A percentile compares a stretch with the other conserved stretches of the same genome.
phyloP scores from a whole-genome alignment of 2,888 invertebrate species.

The Congeria kusceri region DNA sequence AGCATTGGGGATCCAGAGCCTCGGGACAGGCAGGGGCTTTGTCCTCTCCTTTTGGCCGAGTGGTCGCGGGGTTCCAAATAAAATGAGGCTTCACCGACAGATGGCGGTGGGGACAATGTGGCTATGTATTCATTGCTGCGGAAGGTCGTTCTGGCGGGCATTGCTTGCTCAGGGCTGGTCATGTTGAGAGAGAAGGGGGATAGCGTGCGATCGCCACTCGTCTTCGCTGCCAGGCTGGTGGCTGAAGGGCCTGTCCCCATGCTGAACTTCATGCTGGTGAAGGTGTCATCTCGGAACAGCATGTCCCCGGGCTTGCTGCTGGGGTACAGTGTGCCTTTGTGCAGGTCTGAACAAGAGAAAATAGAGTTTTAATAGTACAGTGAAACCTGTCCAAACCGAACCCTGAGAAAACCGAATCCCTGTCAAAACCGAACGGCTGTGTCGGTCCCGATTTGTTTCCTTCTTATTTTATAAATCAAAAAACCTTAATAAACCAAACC shows the following conservation, averaged over 20 bases:
- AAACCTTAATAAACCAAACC: too few relatives aligned
- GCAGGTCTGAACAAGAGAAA: constrained; percentile 3
- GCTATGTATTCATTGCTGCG: neutral
- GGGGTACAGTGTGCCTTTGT: constrained; percentile 22
- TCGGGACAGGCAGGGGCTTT: constrained; percentile 4
- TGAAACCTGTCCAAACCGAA: too few relatives aligned
- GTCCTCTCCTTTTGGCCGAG: neutral
- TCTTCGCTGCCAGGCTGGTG: neutral
- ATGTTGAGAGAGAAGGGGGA: constrained; percentile 21
- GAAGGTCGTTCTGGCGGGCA: neutral
- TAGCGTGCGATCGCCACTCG: constrained; percentile 24
- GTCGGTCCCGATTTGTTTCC: too few relatives aligned
- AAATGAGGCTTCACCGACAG: neutral
- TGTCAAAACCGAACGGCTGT: too few relatives aligned
- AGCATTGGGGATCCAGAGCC: constrained; percentile 21
- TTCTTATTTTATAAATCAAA: too few relatives aligned
- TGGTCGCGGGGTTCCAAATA: neutral
- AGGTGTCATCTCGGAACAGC: constrained; percentile 49
- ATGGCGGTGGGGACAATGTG: constrained; percentile 13
- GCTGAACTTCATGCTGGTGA: constrained; percentile 47
- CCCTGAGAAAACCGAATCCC: too few relatives aligned
- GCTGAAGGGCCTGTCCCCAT: constrained; percentile 19
- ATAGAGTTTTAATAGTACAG: too few relatives aligned
- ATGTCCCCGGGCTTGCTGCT: constrained; percentile 18
- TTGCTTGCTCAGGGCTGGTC: neutral